Percentiles rank a stretch among this genome's conserved stretches.
Evolutionary conservation across 2,113 vertebrate species (phyloP).

Genomic region (Nicator chloris): DNA sequence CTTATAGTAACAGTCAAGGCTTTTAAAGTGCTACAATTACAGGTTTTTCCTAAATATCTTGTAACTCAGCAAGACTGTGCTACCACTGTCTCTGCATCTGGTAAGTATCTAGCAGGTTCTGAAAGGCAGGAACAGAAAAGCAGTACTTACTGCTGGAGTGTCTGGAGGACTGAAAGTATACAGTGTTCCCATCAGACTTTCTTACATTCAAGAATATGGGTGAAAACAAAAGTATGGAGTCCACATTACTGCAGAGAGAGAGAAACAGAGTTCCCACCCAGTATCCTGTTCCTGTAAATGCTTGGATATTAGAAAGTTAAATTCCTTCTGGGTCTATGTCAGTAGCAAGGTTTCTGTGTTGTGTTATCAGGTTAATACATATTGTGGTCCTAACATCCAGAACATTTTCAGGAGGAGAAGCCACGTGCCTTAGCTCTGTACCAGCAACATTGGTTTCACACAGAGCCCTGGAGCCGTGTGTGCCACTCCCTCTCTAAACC

Average conservation of each 20-base stretch:
- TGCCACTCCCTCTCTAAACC: neutral
- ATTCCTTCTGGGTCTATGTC: neutral
- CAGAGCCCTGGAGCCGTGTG: neutral
- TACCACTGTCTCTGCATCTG: neutral
- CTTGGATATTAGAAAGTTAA: neutral
- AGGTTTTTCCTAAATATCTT: neutral
- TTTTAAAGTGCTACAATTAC: neutral
- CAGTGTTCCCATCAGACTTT: neutral
- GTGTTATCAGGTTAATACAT: neutral
- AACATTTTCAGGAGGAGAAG: neutral
- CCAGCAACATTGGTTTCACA: neutral
- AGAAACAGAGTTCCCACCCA: neutral
- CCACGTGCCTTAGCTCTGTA: rapidly evolving
- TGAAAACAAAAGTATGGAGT: neutral
- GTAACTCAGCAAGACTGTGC: neutral
- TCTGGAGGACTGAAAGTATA: neutral
- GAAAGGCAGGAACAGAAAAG: neutral
- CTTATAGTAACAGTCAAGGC: neutral
- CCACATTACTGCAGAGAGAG: neutral
- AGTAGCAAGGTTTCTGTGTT: neutral
- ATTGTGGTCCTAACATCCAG: neutral
- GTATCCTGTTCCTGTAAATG: neutral
- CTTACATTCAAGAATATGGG: neutral
- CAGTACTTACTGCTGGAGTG: neutral
- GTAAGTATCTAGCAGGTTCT: neutral